Base-by-base conservation (phyloP, 2,797 vertebrate species). In the Sylvilagus floridanus region DNA sequence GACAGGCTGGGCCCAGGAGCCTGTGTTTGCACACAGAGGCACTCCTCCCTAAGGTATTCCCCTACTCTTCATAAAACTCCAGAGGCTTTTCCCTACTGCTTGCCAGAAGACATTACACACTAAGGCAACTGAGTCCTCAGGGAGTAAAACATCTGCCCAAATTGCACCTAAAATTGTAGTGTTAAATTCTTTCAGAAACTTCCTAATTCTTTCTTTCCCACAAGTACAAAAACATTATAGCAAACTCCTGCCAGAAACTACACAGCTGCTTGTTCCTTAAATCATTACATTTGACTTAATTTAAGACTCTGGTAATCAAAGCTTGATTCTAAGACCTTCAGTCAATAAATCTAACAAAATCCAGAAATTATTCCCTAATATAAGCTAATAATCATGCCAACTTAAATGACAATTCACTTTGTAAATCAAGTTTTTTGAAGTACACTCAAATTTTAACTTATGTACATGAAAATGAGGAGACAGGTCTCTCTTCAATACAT, bases 111-210 rank as follows among this genome's bases (percentile, higher is more conserved):
- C 65, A 78, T 22, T 57, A 84, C 4, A 16, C 65, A 32, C 68
- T 47, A 72, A 84, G 11, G 50, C 65, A 78, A 35, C 77, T 0
- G 28, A 85, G 65, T 89, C 90, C 87, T 76, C 57, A 76, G 47
- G 85, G 94, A 69, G 88, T 54, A 86, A 77, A 93, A 93, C 28
- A 95, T 71, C 72, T 92, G 93, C 78, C 85, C 88, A 89, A 96
- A 77, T 91, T 95, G 66, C 66, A 82, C 84, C 92, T 94, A 96
- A 95, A 96, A 91, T 93, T 95, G 92, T 10, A 7, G 47, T 76
- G 16, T 83, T 77, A 63, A 83, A 82, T 92, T 89, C 30, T 90
- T 75, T 84, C 35, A 37, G 63, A 96, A 90, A 85, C 66, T 54
- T 93, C 69, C 73, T 42, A 84, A 19, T 30, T 75, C 73, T 89